Base-by-base conservation (phyloP, 2,888 invertebrate genomes). In the Gonocerus acuteangulatus region DNA sequence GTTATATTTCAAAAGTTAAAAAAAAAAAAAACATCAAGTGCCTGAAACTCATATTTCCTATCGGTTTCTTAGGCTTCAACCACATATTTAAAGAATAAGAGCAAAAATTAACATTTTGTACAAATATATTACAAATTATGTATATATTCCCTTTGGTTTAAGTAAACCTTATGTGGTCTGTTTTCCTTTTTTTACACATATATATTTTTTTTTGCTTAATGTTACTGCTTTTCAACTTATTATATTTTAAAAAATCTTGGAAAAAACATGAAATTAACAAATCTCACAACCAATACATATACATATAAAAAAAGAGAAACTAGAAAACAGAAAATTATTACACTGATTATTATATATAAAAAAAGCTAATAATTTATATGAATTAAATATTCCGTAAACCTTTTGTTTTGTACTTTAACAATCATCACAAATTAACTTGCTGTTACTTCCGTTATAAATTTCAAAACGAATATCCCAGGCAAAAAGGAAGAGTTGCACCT, bases 401-500 rank as follows among this genome's bases (percentile, higher is more conserved):
- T 39, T 47, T 34, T 45, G 23, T 57, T 57, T 57, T 57, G 57
- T 57, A 57, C 57, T 57, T 47, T 57, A 57, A 57, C 44, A 32
- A 18, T 57, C 23, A 57, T 57, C 57, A 57, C 57, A 57, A 45
- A 57, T 32, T 23, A 54, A 44, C 19, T 54, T 27, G 27, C 44
- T 44, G n/a, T 44, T 54, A 39, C 54, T 27, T 54, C 54, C 54
- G 21, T 54, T 54, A 22, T 39, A 54, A 54, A 47, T 45, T 44
- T 27, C 45, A 34, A 58, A 44, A 58, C 32, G 36, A 39, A n/a
- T n/a, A 39, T 39, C 48, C 59, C 34, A 59, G 48, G 19, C 39
- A 59, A 59, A n/a, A 59, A 59, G 48, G 48, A 48, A 48, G 59
- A 57, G 47, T 57, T 57, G 57, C 45, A 45, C 27, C 47, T 57